Evolutionary conservation across 1,140 invertebrate species (phyloP).

Genomic region (Archivesica marissinica): DNA sequence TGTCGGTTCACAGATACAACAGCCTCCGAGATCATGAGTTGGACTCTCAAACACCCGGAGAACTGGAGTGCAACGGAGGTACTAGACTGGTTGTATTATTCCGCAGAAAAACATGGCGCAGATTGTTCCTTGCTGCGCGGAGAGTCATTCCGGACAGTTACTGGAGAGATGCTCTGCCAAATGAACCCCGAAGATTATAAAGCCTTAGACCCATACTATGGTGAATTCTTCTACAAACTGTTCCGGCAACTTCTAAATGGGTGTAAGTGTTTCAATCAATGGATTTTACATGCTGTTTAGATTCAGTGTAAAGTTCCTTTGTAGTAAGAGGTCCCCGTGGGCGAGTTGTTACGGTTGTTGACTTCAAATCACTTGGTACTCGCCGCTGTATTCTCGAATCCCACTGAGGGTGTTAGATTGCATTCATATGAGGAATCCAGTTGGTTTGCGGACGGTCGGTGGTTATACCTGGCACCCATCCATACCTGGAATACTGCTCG

Average conservation of each 20-base stretch:
- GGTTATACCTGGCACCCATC: no score
- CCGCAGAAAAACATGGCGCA: slow-evolving; percentile 46
- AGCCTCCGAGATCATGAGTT: slow-evolving; percentile 46
- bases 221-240: slow-evolving; percentile 34
- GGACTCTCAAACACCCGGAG: slow-evolving; percentile 67
- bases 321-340: no score
- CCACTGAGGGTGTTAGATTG: no score
- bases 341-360: no score
- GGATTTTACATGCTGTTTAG: no score
- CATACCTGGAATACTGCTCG: no score
- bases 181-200: slow-evolving; percentile 63
- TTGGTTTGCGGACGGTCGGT: no score
- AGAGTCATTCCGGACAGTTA: slow-evolving; percentile 67
- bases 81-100: slow-evolving; percentile 68
- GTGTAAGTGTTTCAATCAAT: slow-evolving; percentile 52
- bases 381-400: no score
- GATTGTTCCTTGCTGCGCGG: slow-evolving; percentile 58
- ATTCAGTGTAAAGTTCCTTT: no score
- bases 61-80: slow-evolving; percentile 66
- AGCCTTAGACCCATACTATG: slow-evolving; percentile 61
- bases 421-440: no score
- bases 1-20: slow-evolving; percentile 27
- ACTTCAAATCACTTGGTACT: no score
- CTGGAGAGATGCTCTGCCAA: slow-evolving; percentile 59
- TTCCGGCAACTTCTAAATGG: slow-evolving; percentile 42